These are phyloP conservation scores for Girardinichthys multiradiatus DNA, from an alignment of 2,113 vertebrate genomes.

Conservation along the genomic window DNA sequence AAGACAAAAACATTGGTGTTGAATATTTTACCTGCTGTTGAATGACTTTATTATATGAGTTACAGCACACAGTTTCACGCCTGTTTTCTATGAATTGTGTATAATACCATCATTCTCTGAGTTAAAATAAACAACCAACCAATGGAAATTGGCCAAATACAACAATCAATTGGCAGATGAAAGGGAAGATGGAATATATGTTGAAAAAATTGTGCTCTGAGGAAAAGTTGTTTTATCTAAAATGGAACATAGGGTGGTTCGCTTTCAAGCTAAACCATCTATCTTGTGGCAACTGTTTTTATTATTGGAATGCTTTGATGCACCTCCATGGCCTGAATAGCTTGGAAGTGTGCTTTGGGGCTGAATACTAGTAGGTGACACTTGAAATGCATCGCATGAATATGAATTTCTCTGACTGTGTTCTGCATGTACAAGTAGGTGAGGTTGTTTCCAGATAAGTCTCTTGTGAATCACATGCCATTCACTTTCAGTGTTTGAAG, in stretches of 20 bases:
- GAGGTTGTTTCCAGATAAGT: conserved; percentile 47
- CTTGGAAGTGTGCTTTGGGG: conserved; percentile 45
- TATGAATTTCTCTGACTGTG: conserved; percentile 59
- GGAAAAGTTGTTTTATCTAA: conserved; percentile 44
- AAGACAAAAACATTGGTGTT: neutral
- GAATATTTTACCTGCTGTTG: neutral
- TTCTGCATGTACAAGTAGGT: conserved; percentile 59
- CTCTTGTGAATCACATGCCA: conserved; percentile 61
- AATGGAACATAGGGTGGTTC: conserved; percentile 5
- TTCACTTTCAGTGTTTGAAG: conserved; percentile 47
- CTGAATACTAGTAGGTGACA: conserved; percentile 63
- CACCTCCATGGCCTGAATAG: conserved; percentile 55
- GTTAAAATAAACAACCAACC: conserved; percentile 7
- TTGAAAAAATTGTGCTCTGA: conserved; percentile 37
- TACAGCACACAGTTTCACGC: neutral
- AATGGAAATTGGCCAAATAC: conserved; percentile 28
- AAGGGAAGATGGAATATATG: conserved; percentile 41
- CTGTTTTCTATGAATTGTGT: neutral
- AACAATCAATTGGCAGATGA: conserved; percentile 24
- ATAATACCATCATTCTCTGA: neutral
- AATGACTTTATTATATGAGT: conserved; percentile 1
- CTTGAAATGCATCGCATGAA: conserved; percentile 64
- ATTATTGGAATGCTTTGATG: conserved; percentile 70
- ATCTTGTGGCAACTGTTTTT: conserved; percentile 35
- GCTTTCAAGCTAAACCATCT: conserved; percentile 40